Evolutionary conservation across 2,113 vertebrate genomes (phyloP).

Genomic region (Chrysemys picta): DNA sequence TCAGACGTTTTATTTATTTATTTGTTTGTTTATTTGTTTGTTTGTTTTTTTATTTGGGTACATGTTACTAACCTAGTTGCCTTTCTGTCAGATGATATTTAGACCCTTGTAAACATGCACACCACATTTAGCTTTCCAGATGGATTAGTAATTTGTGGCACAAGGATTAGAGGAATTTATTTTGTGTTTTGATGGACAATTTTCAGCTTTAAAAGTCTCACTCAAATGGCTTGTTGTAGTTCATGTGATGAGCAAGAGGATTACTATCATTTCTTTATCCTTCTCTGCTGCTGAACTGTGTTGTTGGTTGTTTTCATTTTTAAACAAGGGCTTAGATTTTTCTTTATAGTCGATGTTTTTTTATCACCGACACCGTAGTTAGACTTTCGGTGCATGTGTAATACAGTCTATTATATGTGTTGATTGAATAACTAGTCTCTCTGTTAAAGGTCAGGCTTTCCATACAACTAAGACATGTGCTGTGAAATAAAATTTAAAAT

Average conservation of each 20-base stretch:
- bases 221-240: slow-evolving; percentile 52
- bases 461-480: neutral
- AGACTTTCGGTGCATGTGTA: neutral
- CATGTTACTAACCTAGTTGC: slow-evolving; percentile 26
- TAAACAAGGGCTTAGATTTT: slow-evolving; percentile 35
- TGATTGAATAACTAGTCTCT: neutral
- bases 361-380: neutral
- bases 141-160: slow-evolving; percentile 51
- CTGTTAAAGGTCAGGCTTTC: neutral
- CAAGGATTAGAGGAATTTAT: slow-evolving; percentile 43
- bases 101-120: slow-evolving; percentile 31
- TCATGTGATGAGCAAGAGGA: slow-evolving; percentile 21
- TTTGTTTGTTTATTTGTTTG: neutral
- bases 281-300: slow-evolving; percentile 31
- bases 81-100: slow-evolving; percentile 23
- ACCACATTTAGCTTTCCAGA: slow-evolving; percentile 36
- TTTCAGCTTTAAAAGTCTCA: slow-evolving; percentile 56
- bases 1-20: neutral
- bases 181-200: slow-evolving; percentile 60
- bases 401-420: neutral
- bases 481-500: neutral
- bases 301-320: slow-evolving; percentile 38
- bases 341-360: neutral
- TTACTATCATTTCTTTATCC: slow-evolving; percentile 56
- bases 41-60: neutral